Evolutionary conservation across 2,113 vertebrate species (phyloP).

Genomic region (Scalopus aquaticus): DNA sequence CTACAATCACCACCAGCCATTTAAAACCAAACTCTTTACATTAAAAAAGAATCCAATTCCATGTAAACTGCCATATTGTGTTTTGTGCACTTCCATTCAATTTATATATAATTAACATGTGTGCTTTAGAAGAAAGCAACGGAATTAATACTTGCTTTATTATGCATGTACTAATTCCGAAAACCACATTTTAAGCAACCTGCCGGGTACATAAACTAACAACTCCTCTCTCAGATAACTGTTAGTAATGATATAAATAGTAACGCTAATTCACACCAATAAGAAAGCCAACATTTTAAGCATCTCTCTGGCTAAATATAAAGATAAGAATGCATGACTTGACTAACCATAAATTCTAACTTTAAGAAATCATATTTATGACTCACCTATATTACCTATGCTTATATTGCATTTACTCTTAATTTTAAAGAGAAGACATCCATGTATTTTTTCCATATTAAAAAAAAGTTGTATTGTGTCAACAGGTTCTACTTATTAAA

Average conservation of each 20-base stretch:
- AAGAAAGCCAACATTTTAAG: constrained; percentile 29
- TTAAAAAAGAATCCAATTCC: neutral
- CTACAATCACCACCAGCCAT: neutral
- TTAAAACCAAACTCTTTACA: constrained; percentile 24
- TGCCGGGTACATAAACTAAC: neutral
- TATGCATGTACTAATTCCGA: constrained; percentile 14
- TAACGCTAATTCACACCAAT: neutral
- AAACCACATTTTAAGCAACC: constrained; percentile 42
- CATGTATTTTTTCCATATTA: neutral
- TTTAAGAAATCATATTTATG: constrained; percentile 32
- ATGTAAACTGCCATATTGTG: neutral
- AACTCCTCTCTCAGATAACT: constrained; percentile 41
- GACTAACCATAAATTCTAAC: constrained; percentile 1
- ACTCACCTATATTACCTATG: neutral
- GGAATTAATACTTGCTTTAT: constrained; percentile 36
- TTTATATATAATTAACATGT: neutral
- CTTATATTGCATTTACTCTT: neutral
- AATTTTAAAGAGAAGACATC: neutral
- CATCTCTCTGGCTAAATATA: constrained; percentile 32
- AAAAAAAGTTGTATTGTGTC: neutral
- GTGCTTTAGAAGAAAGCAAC: constrained; percentile 28
- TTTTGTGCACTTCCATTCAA: neutral
- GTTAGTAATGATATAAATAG: constrained; percentile 25
- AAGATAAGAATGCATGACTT: neutral
- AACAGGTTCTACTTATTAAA: neutral